A percentile compares a stretch with the other conserved stretches of the same genome.
phyloP scores from a whole-genome alignment of 2,797 vertebrate genomes.

The Epinephelus malabaricus region DNA sequence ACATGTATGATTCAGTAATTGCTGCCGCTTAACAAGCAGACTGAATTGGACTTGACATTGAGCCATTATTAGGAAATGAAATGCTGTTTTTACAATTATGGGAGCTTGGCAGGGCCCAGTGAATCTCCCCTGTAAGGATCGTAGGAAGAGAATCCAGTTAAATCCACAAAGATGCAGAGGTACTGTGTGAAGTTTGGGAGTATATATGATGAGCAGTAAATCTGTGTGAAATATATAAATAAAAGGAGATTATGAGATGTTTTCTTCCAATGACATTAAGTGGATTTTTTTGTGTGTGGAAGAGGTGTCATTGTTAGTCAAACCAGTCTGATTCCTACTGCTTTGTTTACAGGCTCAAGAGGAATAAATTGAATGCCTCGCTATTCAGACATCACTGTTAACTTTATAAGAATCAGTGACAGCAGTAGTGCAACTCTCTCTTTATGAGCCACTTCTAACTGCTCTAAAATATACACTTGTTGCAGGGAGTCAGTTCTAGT shows the following conservation, averaged over 20 bases:
- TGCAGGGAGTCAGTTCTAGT: not conserved
- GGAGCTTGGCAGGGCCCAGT: constrained; percentile 73
- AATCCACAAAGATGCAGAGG: constrained; percentile 24
- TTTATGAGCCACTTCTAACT: not conserved
- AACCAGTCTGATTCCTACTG: not conserved
- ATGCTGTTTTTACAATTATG: constrained; percentile 83
- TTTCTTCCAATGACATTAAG: not conserved
- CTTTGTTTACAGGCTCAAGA: not conserved
- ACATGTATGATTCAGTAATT: constrained; percentile 83
- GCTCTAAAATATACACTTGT: constrained; percentile 2
- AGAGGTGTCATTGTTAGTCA: not conserved
- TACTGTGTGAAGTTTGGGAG: not conserved
- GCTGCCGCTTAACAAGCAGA: constrained; percentile 79
- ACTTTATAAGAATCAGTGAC: not conserved
- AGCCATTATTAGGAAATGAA: constrained; percentile 84
- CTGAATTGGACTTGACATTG: constrained; percentile 83
- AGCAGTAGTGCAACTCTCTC: not conserved
- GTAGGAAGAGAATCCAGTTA: constrained; percentile 55
- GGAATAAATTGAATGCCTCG: not conserved
- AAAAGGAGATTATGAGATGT: not conserved
- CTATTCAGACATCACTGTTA: not conserved
- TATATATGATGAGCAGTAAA: constrained; percentile 4
- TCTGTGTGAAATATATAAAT: not conserved
- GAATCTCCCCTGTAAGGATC: constrained; percentile 62
- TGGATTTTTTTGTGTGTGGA: not conserved